Evolutionary conservation across 2,113 vertebrate species (phyloP).

Genomic region (Marmota flaviventris): DNA sequence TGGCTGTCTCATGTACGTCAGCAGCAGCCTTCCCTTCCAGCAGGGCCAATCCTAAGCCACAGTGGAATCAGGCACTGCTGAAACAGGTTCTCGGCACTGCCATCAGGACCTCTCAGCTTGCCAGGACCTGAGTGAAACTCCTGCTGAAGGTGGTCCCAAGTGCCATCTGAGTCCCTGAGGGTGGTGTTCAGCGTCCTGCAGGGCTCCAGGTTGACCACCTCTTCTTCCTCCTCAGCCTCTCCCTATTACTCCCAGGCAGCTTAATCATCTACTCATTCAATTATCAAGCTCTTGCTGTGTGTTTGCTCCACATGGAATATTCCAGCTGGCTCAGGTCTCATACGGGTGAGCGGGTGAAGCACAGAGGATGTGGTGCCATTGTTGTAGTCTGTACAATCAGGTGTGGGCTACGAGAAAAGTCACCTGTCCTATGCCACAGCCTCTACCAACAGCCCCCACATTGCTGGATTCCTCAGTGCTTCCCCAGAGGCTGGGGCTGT

Average conservation of each 20-base stretch:
- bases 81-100: not conserved
- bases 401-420: not conserved
- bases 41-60: not conserved
- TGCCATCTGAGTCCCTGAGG: not conserved
- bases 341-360: rapidly evolving
- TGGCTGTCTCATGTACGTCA: rapidly evolving
- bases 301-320: not conserved
- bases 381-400: not conserved
- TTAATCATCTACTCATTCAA: rapidly evolving
- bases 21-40: not conserved
- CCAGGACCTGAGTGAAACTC: not conserved
- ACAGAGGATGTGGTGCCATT: rapidly evolving
- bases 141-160: not conserved
- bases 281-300: too few relatives aligned
- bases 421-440: not conserved
- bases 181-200: not conserved
- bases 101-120: rapidly evolving
- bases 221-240: rapidly evolving
- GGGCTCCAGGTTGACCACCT: too few relatives aligned
- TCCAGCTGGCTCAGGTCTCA: not conserved
- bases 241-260: not conserved
- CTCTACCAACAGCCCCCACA: not conserved
- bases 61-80: rapidly evolving
- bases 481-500: rapidly evolving
- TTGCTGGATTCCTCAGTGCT: not conserved